These are phyloP conservation scores for Mixornis gularis DNA, from an alignment of 2,113 vertebrate species.

Conservation along the genomic window DNA sequence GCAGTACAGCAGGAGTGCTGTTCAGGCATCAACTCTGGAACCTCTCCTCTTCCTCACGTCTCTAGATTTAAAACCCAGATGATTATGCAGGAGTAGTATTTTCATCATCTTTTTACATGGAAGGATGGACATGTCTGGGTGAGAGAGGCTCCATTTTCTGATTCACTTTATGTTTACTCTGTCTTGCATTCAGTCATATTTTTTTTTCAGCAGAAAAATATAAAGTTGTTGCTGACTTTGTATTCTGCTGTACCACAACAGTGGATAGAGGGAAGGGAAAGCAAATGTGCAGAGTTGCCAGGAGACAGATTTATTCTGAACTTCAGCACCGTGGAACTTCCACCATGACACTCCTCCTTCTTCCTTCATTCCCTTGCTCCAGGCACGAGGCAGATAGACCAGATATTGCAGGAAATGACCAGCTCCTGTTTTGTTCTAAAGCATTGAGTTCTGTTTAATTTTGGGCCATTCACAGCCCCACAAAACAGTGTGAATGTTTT, in stretches of 20 bases:
- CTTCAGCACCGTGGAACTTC: slow-evolving; percentile 23
- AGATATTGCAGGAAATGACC: slow-evolving; percentile 34
- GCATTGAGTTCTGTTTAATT: neutral
- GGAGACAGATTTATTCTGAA: slow-evolving; percentile 43
- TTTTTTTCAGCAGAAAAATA: neutral
- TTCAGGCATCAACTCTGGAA: neutral
- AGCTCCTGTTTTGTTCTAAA: neutral
- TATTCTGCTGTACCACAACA: slow-evolving; percentile 38
- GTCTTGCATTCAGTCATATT: neutral
- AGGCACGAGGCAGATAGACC: neutral
- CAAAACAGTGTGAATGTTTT: neutral
- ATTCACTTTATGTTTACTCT: slow-evolving; percentile 9
- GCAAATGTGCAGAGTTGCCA: slow-evolving; percentile 43
- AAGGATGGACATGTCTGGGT: neutral
- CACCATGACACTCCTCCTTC: neutral
- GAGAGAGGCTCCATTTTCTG: slow-evolving; percentile 26
- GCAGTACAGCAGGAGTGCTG: neutral
- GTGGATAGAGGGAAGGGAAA: slow-evolving; percentile 24
- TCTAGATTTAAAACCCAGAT: neutral
- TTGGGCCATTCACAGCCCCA: neutral
- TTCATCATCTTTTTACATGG: neutral
- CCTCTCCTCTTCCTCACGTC: neutral
- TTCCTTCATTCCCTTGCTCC: neutral
- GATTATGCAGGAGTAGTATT: neutral
- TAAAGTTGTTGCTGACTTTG: slow-evolving; percentile 46